Conservation (phyloP, 2,113 vertebrate species). For the Coptodon bakossiorum region DNA sequence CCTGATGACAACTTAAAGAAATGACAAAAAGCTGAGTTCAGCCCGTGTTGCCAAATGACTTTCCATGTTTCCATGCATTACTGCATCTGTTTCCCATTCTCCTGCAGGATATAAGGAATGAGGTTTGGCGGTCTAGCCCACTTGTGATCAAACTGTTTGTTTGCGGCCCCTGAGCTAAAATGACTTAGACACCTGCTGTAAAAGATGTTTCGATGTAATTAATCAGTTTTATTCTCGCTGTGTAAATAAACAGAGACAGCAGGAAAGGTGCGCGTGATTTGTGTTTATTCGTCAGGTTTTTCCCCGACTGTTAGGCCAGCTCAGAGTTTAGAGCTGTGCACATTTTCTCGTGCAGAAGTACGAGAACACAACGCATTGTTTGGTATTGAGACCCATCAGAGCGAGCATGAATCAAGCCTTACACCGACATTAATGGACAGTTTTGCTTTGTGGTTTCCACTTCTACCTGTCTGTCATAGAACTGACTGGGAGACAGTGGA, state of each 20-base stretch:
- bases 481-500: background rate
- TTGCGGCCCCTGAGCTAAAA: background rate
- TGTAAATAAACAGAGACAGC: background rate
- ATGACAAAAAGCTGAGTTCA: background rate
- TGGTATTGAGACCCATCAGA: background rate
- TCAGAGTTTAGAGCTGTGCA: background rate
- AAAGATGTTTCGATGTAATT: background rate
- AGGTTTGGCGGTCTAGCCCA: background rate
- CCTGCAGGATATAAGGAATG: background rate
- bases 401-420: background rate
- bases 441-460: background rate
- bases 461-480: background rate
- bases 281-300: background rate
- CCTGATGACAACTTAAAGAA: background rate
- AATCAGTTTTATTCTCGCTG: rapidly evolving
- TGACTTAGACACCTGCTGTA: background rate
- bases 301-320: background rate
- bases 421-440: background rate
- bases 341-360: rapidly evolving
- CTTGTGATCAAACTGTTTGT: background rate
- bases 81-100: background rate
- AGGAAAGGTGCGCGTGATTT: background rate
- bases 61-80: background rate
- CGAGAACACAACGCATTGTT: rapidly evolving
- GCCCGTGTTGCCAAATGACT: rapidly evolving